A percentile compares a stretch with the other conserved stretches of the same genome.
These are phyloP conservation scores for Alloplasta piceator DNA, from an alignment of 2,888 invertebrate species.

Conservation along the genomic window DNA sequence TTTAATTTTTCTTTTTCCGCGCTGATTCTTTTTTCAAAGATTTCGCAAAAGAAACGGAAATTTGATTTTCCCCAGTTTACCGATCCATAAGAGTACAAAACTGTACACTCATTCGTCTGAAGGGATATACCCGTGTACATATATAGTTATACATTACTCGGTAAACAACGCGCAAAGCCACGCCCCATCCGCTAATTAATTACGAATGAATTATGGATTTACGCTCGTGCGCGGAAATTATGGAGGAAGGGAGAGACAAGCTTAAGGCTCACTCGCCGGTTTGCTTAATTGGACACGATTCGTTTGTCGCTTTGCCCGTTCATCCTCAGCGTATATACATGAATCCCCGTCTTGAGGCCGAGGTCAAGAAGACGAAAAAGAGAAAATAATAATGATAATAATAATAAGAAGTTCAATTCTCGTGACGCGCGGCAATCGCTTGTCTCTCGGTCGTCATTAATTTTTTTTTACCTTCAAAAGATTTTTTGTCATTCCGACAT, in stretches of 20 bases:
- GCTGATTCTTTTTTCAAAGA: not conserved
- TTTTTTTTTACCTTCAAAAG: too few species aligned
- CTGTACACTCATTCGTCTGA: constrained; percentile 24
- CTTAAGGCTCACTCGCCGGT: constrained; percentile 56
- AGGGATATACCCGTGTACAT: constrained; percentile 13
- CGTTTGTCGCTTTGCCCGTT: constrained; percentile 53
- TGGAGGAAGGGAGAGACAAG: constrained; percentile 5
- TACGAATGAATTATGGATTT: constrained; percentile 78
- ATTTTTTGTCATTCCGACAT: too few species aligned
- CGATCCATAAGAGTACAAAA: not conserved
- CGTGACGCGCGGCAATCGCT: not conserved
- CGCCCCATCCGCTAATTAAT: constrained; percentile 74
- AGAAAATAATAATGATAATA: not conserved
- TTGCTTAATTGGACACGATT: constrained; percentile 75
- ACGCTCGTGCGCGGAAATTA: constrained; percentile 43
- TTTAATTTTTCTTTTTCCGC: not conserved
- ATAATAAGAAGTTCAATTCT: not conserved
- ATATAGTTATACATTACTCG: constrained; percentile 33
- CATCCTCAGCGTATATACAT: not conserved
- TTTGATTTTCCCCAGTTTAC: not conserved
- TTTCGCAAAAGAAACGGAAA: constrained; percentile 34
- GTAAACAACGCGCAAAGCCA: constrained; percentile 29
- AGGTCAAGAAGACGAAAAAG: not conserved
- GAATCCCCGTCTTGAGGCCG: not conserved
- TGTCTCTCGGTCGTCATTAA: too few species aligned